Evolutionary conservation across 1,140 invertebrate genomes (phyloP).

Genomic region (Homalodisca vitripennis): DNA sequence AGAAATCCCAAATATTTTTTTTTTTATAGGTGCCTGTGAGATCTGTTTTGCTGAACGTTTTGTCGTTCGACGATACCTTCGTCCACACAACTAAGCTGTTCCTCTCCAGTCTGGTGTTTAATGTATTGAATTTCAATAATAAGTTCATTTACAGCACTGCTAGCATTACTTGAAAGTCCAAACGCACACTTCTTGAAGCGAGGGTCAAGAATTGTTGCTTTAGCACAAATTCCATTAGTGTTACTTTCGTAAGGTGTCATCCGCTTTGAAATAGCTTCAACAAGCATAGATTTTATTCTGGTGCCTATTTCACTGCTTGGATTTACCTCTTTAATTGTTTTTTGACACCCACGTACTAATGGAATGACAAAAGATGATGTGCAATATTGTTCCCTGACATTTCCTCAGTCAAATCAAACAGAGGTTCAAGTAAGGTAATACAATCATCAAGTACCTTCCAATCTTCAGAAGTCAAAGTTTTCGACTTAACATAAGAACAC

Average conservation of each 20-base stretch:
- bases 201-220: constrained; percentile 19
- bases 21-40: not conserved
- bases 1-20: not conserved
- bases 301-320: not conserved
- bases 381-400: constrained; percentile 16
- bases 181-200: constrained; percentile 5
- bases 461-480: not conserved
- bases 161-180: not conserved
- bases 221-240: constrained; percentile 10
- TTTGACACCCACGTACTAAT: constrained; percentile 18
- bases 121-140: not conserved
- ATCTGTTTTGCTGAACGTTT: not conserved
- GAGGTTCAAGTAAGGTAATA: not conserved
- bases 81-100: not conserved
- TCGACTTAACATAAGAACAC: constrained; percentile 9
- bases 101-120: not conserved
- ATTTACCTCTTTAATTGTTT: not conserved
- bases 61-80: not conserved
- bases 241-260: constrained; percentile 8
- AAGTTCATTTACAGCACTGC: not conserved
- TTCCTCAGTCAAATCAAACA: constrained; percentile 9
- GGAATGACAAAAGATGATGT: constrained; percentile 21
- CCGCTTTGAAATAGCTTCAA: not conserved
- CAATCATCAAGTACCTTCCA: constrained; percentile 17
- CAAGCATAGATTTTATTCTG: not conserved